Base-by-base conservation (phyloP, 2,888 invertebrate species). In the Ophonus ardosiacus region DNA sequence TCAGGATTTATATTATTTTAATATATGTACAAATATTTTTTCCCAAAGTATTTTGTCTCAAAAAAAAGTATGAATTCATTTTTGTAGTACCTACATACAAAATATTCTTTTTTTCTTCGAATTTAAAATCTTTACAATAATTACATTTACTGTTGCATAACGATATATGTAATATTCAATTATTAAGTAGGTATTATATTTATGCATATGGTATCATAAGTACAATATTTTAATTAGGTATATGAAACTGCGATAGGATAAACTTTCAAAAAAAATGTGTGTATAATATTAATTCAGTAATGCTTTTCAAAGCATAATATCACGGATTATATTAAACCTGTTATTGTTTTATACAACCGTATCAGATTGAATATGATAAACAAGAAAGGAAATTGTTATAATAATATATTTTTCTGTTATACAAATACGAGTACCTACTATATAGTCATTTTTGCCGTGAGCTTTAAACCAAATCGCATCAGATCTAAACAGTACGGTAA, bases 321-420 rank as follows among this genome's bases (percentile, higher is more conserved):
- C 43, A 51, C 43, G 43, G 43, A 51, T 51, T 51, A 51, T 51
- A 13, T 51, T 8, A 51, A 51, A 59, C 59, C 15, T 17, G 13
- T 74, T 74, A 74, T 43, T 74, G 43, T 43, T 74, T 74, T 43
- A 74, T 40, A 74, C 71, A 74, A 74, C 15, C 51, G 40, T 74
- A 74, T 68, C 68, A 24, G 71, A 74, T 74, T 15, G 8, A 17
- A 13, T 43, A 43, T 17, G 71, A 74, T 74, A 74, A 74, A 74
- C 71, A 74, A 74, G 43, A 74, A 74, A 74, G 71, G 71, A 74
- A 74, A 74, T 74, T 74, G 71, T 74, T 74, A 43, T 74, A 74
- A 74, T 74, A 74, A 43, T 74, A 40, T 10, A 74, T 74, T 74
- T 74, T 74, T 74, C 71, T 15, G 24, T 15, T 31, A 17, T 31